These are phyloP conservation scores for Fukomys damarensis DNA, from an alignment of 2,113 vertebrate genomes.

Conservation along the genomic window DNA sequence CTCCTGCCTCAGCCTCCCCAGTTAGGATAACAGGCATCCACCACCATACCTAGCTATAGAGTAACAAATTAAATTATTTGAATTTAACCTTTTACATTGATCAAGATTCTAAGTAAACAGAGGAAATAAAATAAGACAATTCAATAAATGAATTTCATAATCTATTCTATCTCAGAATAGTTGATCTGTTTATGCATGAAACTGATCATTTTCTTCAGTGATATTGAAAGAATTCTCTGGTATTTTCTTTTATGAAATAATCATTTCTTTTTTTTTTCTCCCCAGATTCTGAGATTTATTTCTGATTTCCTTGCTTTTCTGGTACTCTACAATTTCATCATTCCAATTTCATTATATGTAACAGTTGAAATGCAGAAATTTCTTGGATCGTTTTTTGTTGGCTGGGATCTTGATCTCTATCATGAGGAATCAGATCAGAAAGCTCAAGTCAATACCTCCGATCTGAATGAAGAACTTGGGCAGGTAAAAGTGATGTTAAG, in stretches of 20 bases:
- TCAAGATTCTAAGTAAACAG: conserved; percentile 20
- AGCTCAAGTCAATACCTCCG: conserved; percentile 99
- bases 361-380: conserved; percentile 99
- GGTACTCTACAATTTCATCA: conserved; percentile 99
- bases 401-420: conserved; percentile 99
- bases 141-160: conserved; percentile 44
- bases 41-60: too few species aligned
- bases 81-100: conserved; percentile 42
- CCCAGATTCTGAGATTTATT: conserved; percentile 96
- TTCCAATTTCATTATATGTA: conserved; percentile 98
- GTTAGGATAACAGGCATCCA: too few species aligned
- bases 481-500: conserved; percentile 88
- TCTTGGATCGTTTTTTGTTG: conserved; percentile 98
- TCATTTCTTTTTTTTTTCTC: conserved; percentile 58
- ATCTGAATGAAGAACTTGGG: conserved; percentile 98
- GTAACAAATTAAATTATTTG: neutral
- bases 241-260: conserved; percentile 45
- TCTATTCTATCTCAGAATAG: neutral
- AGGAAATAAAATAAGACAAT: neutral
- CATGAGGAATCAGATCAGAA: conserved; percentile 96
- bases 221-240: conserved; percentile 20
- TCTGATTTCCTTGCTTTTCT: conserved; percentile 99
- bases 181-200: conserved; percentile 22
- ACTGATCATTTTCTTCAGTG: conserved; percentile 5
- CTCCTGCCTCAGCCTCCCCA: too few species aligned